Conservation (phyloP, 35 echinoderm and acorn worm genomes). For the Apostichopus japonicus region DNA sequence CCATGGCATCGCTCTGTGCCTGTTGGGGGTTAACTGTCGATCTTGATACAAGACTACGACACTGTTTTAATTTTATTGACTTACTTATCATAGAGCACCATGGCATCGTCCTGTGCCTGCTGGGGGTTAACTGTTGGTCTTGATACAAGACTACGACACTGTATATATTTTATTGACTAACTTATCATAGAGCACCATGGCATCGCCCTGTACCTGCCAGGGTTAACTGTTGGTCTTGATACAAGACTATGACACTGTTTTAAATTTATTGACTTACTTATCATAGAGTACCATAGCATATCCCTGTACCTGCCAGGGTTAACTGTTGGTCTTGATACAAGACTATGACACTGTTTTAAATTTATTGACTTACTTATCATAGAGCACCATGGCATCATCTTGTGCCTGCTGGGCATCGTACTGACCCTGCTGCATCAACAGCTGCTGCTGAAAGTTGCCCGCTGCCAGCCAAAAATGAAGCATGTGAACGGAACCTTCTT, state of each 20-base stretch:
- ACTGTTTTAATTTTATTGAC: no score
- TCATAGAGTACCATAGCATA: constrained; percentile 99
- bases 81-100: no score
- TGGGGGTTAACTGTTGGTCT: background rate
- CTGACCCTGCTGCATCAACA: constrained; percentile 88
- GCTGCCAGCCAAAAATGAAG: constrained; percentile 96
- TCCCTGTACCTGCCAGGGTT: constrained; percentile 82
- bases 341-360: no score
- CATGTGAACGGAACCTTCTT: constrained; percentile 84
- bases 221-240: background rate
- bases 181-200: constrained; percentile 99
- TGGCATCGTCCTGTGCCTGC: no score
- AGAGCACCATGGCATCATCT: constrained; percentile 98
- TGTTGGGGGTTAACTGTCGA: no score
- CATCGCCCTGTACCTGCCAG: constrained; percentile 93
- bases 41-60: no score
- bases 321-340: no score
- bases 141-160: no score
- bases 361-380: constrained; percentile 84
- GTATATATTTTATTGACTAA: constrained; percentile 50
- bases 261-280: constrained; percentile 62
- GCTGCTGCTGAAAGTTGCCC: constrained; percentile 88
- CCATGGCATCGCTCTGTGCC: no score
- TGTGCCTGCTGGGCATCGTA: constrained; percentile 95
- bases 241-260: no score